Evolutionary conservation across 2,113 vertebrate species (phyloP).

Genomic region (Lagopus muta): DNA sequence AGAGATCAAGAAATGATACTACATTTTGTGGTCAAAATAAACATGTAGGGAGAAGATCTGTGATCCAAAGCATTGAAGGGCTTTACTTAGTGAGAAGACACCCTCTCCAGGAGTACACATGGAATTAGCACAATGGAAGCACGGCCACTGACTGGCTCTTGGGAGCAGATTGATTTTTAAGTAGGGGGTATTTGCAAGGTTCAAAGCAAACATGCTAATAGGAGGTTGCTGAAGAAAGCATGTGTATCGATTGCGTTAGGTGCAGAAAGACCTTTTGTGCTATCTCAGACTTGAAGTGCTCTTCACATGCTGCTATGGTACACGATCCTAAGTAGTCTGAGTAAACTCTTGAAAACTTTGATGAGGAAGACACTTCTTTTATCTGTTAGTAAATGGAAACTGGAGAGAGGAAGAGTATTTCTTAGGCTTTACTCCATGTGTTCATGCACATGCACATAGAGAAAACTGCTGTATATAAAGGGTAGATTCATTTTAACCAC

Average conservation of each 20-base stretch:
- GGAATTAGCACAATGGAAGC: not conserved
- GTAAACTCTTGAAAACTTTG: slow-evolving; percentile 45
- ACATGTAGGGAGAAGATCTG: not conserved
- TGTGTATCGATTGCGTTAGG: slow-evolving; percentile 37
- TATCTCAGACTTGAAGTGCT: slow-evolving; percentile 16
- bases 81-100: not conserved
- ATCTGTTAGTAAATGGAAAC: not conserved
- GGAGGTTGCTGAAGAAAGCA: not conserved
- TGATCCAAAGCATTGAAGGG: not conserved
- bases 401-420: not conserved
- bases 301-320: slow-evolving; percentile 28
- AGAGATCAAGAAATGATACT: not conserved
- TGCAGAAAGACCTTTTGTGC: slow-evolving; percentile 46
- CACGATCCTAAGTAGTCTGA: slow-evolving; percentile 32
- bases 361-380: not conserved
- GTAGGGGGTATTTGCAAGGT: not conserved
- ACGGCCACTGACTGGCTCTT: not conserved
- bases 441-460: not conserved
- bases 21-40: not conserved
- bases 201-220: slow-evolving; percentile 43
- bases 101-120: not conserved
- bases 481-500: not conserved
- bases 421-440: not conserved
- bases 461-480: not conserved
- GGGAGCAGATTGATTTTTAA: slow-evolving; percentile 42